Base-by-base conservation (phyloP, 2,888 invertebrate species). In the Omphaloscelis lunosa region DNA sequence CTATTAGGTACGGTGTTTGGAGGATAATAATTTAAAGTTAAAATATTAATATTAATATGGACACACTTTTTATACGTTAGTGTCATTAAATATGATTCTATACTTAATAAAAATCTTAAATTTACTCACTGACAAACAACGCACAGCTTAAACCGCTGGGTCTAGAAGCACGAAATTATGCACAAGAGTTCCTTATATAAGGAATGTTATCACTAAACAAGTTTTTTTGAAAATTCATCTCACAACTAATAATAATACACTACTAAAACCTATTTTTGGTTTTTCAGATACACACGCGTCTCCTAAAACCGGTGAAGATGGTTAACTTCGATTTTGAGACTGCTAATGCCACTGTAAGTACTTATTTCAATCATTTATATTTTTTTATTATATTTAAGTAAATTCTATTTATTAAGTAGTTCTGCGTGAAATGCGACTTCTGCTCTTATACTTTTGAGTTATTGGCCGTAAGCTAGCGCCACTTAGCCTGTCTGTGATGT, bases 261-360 rank as follows among this genome's bases (percentile, higher is more conserved):
- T 11, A 17, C 41, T 27, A 62, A 2, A 41, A 65, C 20, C 8
- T 12, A 7, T 51, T 45, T 34, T 48, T 15, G 4, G 29, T 58
- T 70, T 48, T 58, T 8, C 51, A 82, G 65, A 15, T 20, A 29
- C 17, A 2, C 9, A 3, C 12, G 6, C 27, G 29, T 53, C 17
- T 27, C 7, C 6, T 9, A 29, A 62, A 39, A n/a, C 34, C 4
- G 1, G 27, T 15, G 23, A 79, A 67, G 48, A 79, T 79, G 79
- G 78, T 79, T 9, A 62, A 77, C 29, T 79, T 79, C 41, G 61
- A 79, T 34, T 58, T 67, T 1, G 62, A 48, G 39, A 79, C 83
- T 15, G 79, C 79, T 27, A 27, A 67, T 63, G 78, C 83, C 29
- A 62, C 61, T 34, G 79, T 79, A 58, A 79, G 79, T 67, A 51